Evolutionary conservation across 2,113 vertebrate genomes (phyloP).

Genomic region (Prolemur simus): DNA sequence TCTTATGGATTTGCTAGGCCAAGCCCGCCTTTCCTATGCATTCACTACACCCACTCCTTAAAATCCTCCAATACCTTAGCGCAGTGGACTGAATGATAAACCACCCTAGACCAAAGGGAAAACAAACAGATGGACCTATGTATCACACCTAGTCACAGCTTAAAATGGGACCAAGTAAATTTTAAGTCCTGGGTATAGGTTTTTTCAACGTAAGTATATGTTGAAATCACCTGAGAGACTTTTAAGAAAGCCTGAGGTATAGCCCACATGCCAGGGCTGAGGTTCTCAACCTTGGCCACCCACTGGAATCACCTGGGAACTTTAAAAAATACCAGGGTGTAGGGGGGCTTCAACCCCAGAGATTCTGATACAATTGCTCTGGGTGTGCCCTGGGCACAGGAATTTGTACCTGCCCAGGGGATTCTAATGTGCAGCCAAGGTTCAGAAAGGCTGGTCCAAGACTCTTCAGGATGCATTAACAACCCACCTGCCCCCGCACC

Average conservation of each 20-base stretch:
- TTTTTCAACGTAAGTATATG: neutral
- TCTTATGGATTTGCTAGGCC: neutral
- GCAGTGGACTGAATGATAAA: neutral
- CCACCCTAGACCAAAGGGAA: neutral
- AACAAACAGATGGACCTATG: neutral
- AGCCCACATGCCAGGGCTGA: neutral
- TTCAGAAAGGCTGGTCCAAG: neutral
- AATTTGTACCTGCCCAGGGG: neutral
- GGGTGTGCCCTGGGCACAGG: neutral
- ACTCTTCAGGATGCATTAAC: neutral
- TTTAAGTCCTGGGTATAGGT: neutral
- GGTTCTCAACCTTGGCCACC: neutral
- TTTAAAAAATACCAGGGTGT: neutral
- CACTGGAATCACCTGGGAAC: neutral
- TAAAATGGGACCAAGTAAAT: neutral
- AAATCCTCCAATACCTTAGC: neutral
- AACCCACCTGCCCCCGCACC: rapidly evolving
- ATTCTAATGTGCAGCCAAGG: neutral
- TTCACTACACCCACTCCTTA: neutral
- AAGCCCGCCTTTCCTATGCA: neutral
- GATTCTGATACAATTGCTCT: neutral
- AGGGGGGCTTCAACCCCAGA: neutral
- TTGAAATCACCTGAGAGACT: neutral
- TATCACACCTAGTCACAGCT: neutral
- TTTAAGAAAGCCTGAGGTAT: neutral